phyloP scores from a whole-genome alignment of 2,888 invertebrate genomes.

The Zootermopsis nevadensis region DNA sequence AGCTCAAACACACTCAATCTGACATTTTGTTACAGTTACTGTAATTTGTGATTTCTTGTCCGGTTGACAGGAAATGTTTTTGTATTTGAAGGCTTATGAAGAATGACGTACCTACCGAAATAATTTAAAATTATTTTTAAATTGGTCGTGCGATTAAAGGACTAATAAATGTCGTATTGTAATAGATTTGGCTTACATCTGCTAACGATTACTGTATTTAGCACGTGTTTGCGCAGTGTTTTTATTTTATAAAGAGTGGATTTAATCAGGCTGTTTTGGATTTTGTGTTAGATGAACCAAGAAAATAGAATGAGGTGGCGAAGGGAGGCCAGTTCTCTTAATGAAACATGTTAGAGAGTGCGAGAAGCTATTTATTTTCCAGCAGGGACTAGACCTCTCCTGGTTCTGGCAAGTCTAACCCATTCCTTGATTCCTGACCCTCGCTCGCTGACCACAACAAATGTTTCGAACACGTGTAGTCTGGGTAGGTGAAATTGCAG shows the following conservation, averaged over 20 bases:
- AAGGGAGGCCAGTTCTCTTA: conserved; percentile 44
- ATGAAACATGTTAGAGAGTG: conserved; percentile 51
- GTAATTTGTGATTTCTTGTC: too few relatives aligned
- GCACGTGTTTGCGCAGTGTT: background rate
- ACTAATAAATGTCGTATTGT: too few relatives aligned
- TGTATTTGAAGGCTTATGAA: too few relatives aligned
- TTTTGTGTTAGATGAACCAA: background rate
- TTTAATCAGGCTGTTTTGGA: background rate
- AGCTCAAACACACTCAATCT: too few relatives aligned
- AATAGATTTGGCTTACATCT: too few relatives aligned
- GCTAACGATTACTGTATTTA: too few relatives aligned
- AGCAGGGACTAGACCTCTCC: background rate
- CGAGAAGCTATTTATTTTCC: conserved; percentile 52
- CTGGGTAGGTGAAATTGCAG: background rate
- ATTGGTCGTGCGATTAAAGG: too few relatives aligned
- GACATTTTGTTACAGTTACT: too few relatives aligned
- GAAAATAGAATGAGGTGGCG: background rate
- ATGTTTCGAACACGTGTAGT: background rate
- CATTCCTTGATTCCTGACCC: background rate
- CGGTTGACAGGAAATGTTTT: too few relatives aligned
- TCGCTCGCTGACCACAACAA: background rate
- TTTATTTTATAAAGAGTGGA: background rate
- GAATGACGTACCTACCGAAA: too few relatives aligned
- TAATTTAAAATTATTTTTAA: too few relatives aligned
- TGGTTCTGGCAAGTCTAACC: background rate